Conservation (phyloP, 2,888 invertebrate species). For the Drosophila hamatofila region DNA sequence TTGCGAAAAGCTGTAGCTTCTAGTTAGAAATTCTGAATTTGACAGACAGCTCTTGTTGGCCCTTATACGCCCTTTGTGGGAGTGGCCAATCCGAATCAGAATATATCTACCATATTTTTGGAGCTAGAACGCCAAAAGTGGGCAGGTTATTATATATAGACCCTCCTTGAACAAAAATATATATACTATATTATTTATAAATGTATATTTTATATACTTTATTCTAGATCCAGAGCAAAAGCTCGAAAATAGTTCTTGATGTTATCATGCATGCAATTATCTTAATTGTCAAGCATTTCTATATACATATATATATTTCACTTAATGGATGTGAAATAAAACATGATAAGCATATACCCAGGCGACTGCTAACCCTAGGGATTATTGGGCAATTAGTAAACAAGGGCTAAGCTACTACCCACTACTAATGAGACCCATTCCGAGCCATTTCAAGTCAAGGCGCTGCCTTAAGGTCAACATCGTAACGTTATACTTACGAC, state of each 20-base stretch:
- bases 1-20: not conserved
- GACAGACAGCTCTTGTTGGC: not conserved
- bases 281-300: not conserved
- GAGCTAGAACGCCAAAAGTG: too few species aligned
- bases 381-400: not conserved
- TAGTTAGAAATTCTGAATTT: not conserved
- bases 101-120: not conserved
- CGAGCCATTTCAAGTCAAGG: not conserved
- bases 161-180: too few species aligned
- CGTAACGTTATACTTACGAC: not conserved
- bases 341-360: not conserved
- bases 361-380: not conserved
- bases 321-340: constrained; percentile 1
- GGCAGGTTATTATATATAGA: too few species aligned
- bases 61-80: not conserved
- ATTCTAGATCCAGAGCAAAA: not conserved
- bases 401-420: not conserved
- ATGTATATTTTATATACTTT: too few species aligned
- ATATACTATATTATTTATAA: too few species aligned
- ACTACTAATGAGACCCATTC: not conserved
- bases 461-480: constrained; percentile 5
- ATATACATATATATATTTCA: not conserved
- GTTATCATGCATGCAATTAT: not conserved
- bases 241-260: not conserved
- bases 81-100: not conserved